Percentiles rank a stretch among this genome's conserved stretches.
phyloP scores from a whole-genome alignment of 2,888 invertebrate species.

The Lamellibrachia columna region DNA sequence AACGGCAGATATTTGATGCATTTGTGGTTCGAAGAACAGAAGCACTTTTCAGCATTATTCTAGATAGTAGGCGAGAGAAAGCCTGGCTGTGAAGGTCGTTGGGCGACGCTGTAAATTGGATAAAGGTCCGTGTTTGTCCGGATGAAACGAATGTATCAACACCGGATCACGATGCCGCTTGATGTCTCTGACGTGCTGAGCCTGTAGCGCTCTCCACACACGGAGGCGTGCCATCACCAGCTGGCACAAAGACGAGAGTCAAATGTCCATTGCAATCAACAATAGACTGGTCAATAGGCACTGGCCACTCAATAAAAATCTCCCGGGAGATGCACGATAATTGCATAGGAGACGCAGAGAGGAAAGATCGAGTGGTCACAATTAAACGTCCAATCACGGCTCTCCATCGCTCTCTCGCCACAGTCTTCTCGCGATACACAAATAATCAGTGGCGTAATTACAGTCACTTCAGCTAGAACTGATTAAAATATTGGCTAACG shows the following conservation, averaged over 20 bases:
- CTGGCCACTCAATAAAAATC: constrained; percentile 12
- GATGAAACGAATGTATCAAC: neutral
- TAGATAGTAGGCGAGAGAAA: neutral
- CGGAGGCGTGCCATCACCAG: neutral
- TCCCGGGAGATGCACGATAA: neutral
- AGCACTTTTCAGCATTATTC: neutral
- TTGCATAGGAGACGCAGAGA: neutral
- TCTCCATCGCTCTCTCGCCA: neutral
- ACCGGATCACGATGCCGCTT: neutral
- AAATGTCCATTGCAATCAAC: constrained; percentile 6
- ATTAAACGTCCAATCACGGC: neutral
- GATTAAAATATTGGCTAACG: neutral
- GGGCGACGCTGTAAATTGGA: neutral
- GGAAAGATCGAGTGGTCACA: neutral
- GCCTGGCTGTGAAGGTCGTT: neutral
- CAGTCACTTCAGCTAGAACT: neutral
- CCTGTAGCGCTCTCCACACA: neutral
- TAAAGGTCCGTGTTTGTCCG: neutral
- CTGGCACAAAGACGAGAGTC: neutral
- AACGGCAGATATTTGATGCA: neutral
- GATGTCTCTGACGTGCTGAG: neutral
- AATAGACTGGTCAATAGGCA: neutral
- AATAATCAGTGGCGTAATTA: neutral
- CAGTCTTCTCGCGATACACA: neutral
- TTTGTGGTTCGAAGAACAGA: neutral